Evolutionary conservation across 2,888 invertebrate genomes (phyloP).

Genomic region (Caenorhabditis uteleia): DNA sequence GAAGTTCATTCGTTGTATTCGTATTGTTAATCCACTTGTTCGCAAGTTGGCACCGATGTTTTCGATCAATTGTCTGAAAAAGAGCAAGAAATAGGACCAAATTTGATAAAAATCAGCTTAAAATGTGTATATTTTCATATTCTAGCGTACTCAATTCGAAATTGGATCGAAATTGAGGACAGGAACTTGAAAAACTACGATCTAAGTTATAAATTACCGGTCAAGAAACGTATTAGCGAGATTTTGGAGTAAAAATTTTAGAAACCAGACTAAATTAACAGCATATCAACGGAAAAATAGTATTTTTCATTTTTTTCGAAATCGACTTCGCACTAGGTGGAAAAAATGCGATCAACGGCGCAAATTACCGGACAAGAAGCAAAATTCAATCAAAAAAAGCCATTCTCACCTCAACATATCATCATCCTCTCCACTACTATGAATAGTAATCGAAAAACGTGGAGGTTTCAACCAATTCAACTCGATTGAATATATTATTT

Average conservation of each 20-base stretch:
- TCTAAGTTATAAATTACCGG: too few species aligned
- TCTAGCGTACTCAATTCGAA: too few species aligned
- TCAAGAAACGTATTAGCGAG: too few species aligned
- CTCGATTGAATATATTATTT: constrained; percentile 84
- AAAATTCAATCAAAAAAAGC: neutral
- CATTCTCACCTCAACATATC: constrained; percentile 76
- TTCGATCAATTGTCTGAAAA: constrained; percentile 80
- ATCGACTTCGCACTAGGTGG: constrained; percentile 5
- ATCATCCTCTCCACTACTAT: constrained; percentile 85
- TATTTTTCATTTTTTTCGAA: constrained; percentile 1
- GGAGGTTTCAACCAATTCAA: constrained; percentile 84
- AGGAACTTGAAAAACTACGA: too few species aligned
- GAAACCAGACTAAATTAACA: neutral
- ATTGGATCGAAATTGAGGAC: too few species aligned
- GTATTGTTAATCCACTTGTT: constrained; percentile 76
- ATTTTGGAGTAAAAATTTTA: too few species aligned
- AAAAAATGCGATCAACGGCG: constrained; percentile 11
- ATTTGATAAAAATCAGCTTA: too few species aligned
- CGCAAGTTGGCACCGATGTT: constrained; percentile 83
- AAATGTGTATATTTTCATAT: too few species aligned
- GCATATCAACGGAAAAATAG: neutral
- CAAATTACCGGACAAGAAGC: too few species aligned
- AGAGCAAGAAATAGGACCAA: neutral
- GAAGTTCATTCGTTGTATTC: constrained; percentile 67
- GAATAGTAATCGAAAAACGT: constrained; percentile 85